phyloP scores from a whole-genome alignment of 1,140 invertebrate species.

The Platorchestia sp. region DNA sequence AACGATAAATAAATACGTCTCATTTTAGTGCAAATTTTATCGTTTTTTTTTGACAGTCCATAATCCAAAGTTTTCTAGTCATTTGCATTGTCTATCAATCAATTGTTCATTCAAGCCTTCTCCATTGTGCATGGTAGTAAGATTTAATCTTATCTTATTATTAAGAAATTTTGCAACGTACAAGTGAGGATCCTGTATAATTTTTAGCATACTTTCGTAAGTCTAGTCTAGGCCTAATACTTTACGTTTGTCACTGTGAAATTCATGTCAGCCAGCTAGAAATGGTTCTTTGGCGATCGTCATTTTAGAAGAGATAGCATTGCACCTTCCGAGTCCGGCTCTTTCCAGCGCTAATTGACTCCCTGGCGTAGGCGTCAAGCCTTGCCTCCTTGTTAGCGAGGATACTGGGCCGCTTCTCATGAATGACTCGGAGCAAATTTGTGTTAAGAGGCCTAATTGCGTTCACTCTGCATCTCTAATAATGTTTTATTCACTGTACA shows the following conservation, averaged over 20 bases:
- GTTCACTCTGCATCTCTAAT: background rate
- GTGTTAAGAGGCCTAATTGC: background rate
- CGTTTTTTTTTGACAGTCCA: too few relatives aligned
- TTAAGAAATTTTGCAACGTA: too few relatives aligned
- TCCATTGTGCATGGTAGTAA: too few relatives aligned
- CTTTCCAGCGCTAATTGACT: background rate
- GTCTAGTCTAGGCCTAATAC: too few relatives aligned
- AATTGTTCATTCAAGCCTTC: too few relatives aligned
- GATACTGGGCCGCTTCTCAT: background rate
- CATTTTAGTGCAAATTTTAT: background rate
- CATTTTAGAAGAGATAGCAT: background rate
- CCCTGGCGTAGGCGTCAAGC: background rate
- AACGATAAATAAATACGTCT: background rate
- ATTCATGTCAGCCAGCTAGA: background rate
- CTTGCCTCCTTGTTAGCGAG: background rate
- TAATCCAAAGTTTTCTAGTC: too few relatives aligned
- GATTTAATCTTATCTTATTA: too few relatives aligned
- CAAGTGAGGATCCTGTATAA: too few relatives aligned
- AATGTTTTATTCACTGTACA: background rate
- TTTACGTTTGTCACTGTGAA: background rate
- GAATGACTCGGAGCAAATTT: background rate
- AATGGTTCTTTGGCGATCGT: background rate
- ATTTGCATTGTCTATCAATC: too few relatives aligned
- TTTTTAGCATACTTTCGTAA: too few relatives aligned
- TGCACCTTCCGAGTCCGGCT: background rate